phyloP scores from a whole-genome alignment of 2,797 vertebrate genomes.

The Oreochromis mossambicus region DNA sequence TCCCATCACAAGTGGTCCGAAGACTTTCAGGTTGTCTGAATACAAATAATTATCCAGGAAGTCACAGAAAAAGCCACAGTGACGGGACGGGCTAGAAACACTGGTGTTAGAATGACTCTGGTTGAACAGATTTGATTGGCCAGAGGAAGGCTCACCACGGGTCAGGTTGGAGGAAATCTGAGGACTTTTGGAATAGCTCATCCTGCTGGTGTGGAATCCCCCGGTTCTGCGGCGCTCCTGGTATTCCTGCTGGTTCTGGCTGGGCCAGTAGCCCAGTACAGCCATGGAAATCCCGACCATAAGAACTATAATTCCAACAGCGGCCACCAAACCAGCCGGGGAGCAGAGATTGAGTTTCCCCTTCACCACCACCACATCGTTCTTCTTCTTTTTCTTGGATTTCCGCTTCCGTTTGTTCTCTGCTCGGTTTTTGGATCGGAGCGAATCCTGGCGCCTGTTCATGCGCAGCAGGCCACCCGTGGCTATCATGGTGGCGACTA shows the following conservation, averaged over 20 bases:
- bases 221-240: slow-evolving; percentile 61
- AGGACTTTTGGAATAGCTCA: slow-evolving; percentile 56
- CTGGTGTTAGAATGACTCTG: slow-evolving; percentile 63
- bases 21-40: slow-evolving; percentile 96
- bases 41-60: slow-evolving; percentile 89
- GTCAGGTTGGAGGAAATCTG: slow-evolving; percentile 43
- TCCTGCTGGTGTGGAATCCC: slow-evolving; percentile 40
- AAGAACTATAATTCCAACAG: slow-evolving; percentile 86
- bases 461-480: slow-evolving; percentile 97
- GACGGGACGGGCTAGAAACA: slow-evolving; percentile 45
- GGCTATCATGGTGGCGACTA: slow-evolving; percentile 87
- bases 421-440: slow-evolving; percentile 83
- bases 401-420: slow-evolving; percentile 89
- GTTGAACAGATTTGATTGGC: slow-evolving; percentile 35
- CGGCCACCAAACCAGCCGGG: slow-evolving; percentile 87
- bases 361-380: slow-evolving; percentile 93
- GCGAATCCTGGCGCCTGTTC: slow-evolving; percentile 94
- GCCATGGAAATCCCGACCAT: slow-evolving; percentile 93
- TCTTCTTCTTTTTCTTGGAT: slow-evolving; percentile 92
- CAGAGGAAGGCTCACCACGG: slow-evolving; percentile 11
- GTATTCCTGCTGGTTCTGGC: slow-evolving; percentile 74
- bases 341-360: slow-evolving; percentile 95
- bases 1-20: slow-evolving; percentile 96
- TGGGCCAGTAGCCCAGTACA: slow-evolving; percentile 96
- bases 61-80: slow-evolving; percentile 80